A percentile compares a stretch with the other conserved stretches of the same genome.
These are phyloP conservation scores for Drosophila recens DNA, from an alignment of 2,888 invertebrate species.

Conservation along the genomic window DNA sequence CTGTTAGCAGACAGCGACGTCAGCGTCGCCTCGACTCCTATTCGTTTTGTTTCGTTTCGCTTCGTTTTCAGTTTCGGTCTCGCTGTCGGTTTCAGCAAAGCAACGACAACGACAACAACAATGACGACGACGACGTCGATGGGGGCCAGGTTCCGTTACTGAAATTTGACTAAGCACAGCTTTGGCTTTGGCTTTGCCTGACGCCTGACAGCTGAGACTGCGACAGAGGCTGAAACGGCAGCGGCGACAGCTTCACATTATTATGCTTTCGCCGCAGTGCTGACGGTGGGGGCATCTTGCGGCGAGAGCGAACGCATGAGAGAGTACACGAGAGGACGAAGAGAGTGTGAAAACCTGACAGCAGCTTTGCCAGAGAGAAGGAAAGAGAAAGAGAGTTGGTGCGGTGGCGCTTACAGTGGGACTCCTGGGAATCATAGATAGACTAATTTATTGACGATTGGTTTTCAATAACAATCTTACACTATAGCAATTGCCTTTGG, in stretches of 20 bases:
- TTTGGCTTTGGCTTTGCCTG: constrained; percentile 42
- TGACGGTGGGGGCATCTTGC: constrained; percentile 37
- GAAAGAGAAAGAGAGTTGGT: constrained; percentile 16
- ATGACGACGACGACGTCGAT: constrained; percentile 20
- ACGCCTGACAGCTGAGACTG: constrained; percentile 61
- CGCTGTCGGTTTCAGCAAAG: constrained; percentile 32
- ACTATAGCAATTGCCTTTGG: neutral
- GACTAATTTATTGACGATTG: neutral
- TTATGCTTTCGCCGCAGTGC: constrained; percentile 52
- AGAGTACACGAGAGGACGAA: constrained; percentile 32
- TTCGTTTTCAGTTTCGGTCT: constrained; percentile 13
- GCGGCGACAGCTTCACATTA: constrained; percentile 52
- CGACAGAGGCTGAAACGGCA: constrained; percentile 41
- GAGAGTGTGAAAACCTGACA: constrained; percentile 10
- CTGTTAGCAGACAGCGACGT: constrained; percentile 54
- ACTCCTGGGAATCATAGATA: neutral
- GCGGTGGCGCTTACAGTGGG: constrained; percentile 40
- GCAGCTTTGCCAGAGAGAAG: constrained; percentile 3
- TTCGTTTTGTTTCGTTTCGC: constrained; percentile 45
- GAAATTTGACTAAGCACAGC: constrained; percentile 77
- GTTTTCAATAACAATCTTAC: neutral
- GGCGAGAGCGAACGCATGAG: constrained; percentile 47
- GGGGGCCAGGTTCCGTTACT: constrained; percentile 64
- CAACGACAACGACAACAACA: constrained; percentile 6
- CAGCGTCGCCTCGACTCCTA: constrained; percentile 30